Base-by-base conservation (phyloP, 2,888 invertebrate genomes). In the Molanna angustata region DNA sequence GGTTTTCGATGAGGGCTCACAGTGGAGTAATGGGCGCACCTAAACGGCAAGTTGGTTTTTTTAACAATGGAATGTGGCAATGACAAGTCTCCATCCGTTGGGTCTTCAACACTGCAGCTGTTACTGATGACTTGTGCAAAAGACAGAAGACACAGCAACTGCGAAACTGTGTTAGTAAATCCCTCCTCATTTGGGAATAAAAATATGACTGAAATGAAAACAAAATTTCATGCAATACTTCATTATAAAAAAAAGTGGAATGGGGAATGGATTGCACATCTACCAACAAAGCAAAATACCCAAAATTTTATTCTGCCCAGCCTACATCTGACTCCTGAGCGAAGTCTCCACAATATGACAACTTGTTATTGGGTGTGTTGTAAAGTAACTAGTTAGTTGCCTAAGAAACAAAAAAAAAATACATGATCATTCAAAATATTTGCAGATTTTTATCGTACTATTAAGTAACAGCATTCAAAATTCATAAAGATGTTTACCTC, bases 161-260 rank as follows among this genome's bases (percentile, higher is more conserved):
- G 72, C 9, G 74, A 67, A 1, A 69, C 74, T 61, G 80, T 79
- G 20, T 69, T 65, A 58, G 72, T 72, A 49, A 78, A 64, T 52
- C 71, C 66, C 57, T 79, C 77, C 60, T 80, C 79, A 39, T 75
- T 73, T 44, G 75, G 74, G 67, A 75, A 80, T 46, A 80, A 62
- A 64, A 80, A 77, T 42, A 80, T 60, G 37, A 75, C 80, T 79
- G 62, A 47, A 70, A 68, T 43, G 22, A 52, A 52, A 52, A 16
- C 51, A 19, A 54, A 27, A 39, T 22, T 33, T n/a, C n/a, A n/a
- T n/a, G n/a, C n/a, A n/a, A n/a, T n/a, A n/a, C n/a, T n/a, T n/a
- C n/a, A n/a, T n/a, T n/a, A n/a, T n/a, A n/a, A n/a, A n/a, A n/a
- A n/a, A n/a, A n/a, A n/a, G n/a, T n/a, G n/a, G n/a, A n/a, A n/a